These are phyloP conservation scores for Callospermophilus lateralis DNA, from an alignment of 2,113 vertebrate genomes.

Conservation along the genomic window DNA sequence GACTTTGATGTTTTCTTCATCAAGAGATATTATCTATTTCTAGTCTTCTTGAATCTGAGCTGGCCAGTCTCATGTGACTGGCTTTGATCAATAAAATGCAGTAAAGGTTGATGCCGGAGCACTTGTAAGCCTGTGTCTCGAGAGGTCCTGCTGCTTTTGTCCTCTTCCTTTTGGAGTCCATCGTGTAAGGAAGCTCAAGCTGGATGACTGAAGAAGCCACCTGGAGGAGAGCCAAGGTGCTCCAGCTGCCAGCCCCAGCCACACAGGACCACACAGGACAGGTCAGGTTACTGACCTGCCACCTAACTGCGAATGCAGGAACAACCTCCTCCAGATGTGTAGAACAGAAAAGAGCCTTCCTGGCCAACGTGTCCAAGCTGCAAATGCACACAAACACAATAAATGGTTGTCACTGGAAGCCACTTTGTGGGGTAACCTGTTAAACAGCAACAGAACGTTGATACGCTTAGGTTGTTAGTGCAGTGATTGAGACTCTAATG, in stretches of 20 bases:
- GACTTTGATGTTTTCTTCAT: neutral
- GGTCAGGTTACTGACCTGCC: neutral
- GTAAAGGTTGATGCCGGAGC: neutral
- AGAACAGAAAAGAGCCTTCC: neutral
- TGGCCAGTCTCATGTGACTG: neutral
- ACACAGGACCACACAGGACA: neutral
- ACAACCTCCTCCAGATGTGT: neutral
- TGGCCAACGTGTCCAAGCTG: neutral
- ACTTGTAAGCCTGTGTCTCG: neutral
- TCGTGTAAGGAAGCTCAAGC: neutral
- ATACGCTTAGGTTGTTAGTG: neutral
- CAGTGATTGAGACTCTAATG: neutral
- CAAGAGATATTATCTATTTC: neutral
- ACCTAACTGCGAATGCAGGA: neutral
- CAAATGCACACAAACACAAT: neutral
- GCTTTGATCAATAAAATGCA: constrained; percentile 1
- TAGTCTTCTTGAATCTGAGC: constrained; percentile 12
- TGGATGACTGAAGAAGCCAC: neutral
- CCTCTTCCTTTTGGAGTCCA: constrained; percentile 18
- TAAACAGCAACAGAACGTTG: constrained; percentile 15
- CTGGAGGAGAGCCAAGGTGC: neutral
- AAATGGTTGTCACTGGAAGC: neutral
- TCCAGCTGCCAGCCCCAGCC: neutral
- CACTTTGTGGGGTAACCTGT: neutral
- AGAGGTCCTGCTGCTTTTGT: neutral